These are phyloP conservation scores for Eupithecia inturbata DNA, from an alignment of 2,888 invertebrate species.

Conservation along the genomic window DNA sequence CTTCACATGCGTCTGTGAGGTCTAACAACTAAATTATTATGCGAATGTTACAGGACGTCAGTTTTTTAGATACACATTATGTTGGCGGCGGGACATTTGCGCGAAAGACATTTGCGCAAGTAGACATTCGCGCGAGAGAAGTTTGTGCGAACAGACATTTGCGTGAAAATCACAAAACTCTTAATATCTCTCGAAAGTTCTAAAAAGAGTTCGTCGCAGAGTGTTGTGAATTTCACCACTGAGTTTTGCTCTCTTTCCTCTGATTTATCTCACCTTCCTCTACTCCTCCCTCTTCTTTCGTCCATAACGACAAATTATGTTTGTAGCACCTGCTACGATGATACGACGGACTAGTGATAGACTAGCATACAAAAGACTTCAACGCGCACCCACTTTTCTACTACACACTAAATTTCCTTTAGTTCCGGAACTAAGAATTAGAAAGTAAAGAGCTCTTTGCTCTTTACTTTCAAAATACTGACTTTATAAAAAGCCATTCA, in stretches of 20 bases:
- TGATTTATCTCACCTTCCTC: neutral
- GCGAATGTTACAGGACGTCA: conserved; percentile 8
- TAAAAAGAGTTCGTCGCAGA: neutral
- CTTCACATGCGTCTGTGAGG: conserved; percentile 61
- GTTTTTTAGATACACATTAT: neutral
- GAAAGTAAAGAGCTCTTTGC: neutral
- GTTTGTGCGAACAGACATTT: neutral
- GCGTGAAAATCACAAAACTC: neutral
- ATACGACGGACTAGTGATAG: neutral
- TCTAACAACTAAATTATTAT: conserved; percentile 44
- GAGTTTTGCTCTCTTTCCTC: neutral
- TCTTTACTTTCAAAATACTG: neutral
- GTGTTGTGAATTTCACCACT: neutral
- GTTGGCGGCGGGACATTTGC: neutral
- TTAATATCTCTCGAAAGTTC: neutral
- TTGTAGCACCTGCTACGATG: neutral
- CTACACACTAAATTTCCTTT: neutral
- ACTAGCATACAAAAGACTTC: neutral
- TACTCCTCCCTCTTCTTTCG: neutral
- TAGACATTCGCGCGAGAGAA: neutral
- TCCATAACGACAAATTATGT: neutral
- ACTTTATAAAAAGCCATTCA: neutral
- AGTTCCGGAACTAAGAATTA: neutral
- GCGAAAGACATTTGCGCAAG: neutral
- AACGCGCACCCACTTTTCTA: neutral